Base-by-base conservation (phyloP, 2,888 invertebrate species). In the Branchellion lobata region DNA sequence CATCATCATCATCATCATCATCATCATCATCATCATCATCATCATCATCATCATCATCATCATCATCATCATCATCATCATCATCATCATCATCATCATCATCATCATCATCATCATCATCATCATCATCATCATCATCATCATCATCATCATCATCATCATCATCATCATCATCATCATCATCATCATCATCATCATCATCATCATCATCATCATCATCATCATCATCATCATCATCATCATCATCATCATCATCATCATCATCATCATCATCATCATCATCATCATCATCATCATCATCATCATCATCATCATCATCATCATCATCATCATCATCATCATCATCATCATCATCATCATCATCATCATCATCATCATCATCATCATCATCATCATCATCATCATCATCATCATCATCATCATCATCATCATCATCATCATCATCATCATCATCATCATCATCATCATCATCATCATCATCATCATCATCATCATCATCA, bases 111-210 rank as follows among this genome's bases (percentile, higher is more conserved):
- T 78, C 78, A 68, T 78, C 65, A 33, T 29, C 69, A 24, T 78
- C 79, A 79, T 76, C 65, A 33, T 79, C 65, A 40, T 69, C 69
- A 69, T 69, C 69, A 69, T 69, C 69, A 69, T 69, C 69, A 69
- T 69, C 69, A 69, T 75, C 61, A 61, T 53, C 40, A 3, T 75
- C 75, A 18, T 75, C 75, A 3, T 68, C 75, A 1, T 75, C 75
- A 33, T 75, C 75, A 33, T 75, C 75, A 65, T 27, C 65, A 69
- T 77, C 34, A 34, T 77, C 69, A 76, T 76, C 76, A 71, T 65
- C 53, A 65, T 76, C 76, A 74, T 76, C 76, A 27, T 72, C 77
- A 72, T 77, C 65, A 72, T 77, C 77, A 72, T 77, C 77, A 72
- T 75, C 53, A 74, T 51, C 53, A 31, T 36, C 72, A 34, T 73